phyloP scores from a whole-genome alignment of 2,113 vertebrate species.

The Leptodactylus fuscus region DNA sequence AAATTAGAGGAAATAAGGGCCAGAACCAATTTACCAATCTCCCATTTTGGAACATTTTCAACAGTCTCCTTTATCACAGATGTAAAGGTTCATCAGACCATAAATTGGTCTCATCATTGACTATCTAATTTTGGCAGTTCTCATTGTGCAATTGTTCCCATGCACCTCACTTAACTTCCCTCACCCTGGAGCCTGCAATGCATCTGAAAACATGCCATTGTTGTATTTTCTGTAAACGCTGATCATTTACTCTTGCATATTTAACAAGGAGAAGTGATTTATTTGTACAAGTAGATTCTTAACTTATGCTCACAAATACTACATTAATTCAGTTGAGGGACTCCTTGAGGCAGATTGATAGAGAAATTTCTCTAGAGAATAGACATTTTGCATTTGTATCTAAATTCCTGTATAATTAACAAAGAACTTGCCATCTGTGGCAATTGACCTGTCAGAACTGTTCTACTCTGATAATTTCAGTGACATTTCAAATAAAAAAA shows the following conservation, averaged over 20 bases:
- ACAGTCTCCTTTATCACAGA: conserved; percentile 62
- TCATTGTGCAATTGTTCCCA: not conserved
- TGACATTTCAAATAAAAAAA: conserved; percentile 69
- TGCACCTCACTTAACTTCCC: conserved; percentile 25
- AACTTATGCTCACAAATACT: conserved; percentile 73
- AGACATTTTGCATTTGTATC: conserved; percentile 79
- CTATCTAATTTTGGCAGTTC: not conserved
- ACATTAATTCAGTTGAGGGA: conserved; percentile 75
- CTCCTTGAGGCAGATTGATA: conserved; percentile 72
- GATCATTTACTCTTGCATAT: conserved; percentile 81
- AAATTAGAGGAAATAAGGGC: not conserved
- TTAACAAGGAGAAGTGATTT: conserved; percentile 75
- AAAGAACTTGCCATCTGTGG: conserved; percentile 79
- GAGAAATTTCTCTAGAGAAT: conserved; percentile 78
- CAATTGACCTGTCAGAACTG: conserved; percentile 79
- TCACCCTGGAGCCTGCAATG: conserved; percentile 25
- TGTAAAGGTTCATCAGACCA: conserved; percentile 4
- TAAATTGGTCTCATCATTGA: conserved; percentile 1
- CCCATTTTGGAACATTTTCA: conserved; percentile 73
- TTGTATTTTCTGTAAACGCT: conserved; percentile 50
- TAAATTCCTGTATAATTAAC: conserved; percentile 82
- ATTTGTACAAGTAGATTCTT: conserved; percentile 75
- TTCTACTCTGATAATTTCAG: conserved; percentile 78
- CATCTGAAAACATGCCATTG: conserved; percentile 24
- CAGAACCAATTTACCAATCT: not conserved